Base-by-base conservation (phyloP, 2,797 vertebrate species). In the Balearica regulorum region DNA sequence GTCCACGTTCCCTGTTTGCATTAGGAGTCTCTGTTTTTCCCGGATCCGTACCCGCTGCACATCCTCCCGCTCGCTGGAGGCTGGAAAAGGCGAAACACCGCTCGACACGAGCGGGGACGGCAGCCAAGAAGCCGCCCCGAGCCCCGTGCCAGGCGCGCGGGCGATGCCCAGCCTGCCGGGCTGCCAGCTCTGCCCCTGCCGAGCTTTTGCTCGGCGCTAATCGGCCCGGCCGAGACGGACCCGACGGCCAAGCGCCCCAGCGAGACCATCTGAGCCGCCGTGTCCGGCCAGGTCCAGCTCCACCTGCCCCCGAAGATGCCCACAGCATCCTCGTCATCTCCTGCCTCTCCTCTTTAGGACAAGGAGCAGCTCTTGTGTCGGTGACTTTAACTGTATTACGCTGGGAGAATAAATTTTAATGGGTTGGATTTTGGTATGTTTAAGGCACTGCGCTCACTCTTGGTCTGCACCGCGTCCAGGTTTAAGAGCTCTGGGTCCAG, bases 111-210 rank as follows among this genome's bases (percentile, higher is more conserved):
- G 83, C 4, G 0, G 65, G 72, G 72, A 61, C 33, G 1, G 4
- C 61, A 51, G 95, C 92, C 94, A 95, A 70, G 71, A 13, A 26
- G 14, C 5, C 0, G 25, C 76, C 70, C 55, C 0, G 0, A 77
- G 71, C 71, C 66, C 79, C 0, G 14, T 83, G 96, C 92, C 54
- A 87, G 66, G 11, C 17, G 0, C 1, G 70, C n/a, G 70, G 10
- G 13, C 0, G 1, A 2, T 89, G 89, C 73, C 75, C 87, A 33
- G 28, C 8, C 5, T 69, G 35, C 31, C n/a, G 2, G 0, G 4
- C 87, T 37, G 84, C 78, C 94, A 83, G 93, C 71, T 58, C 82
- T 72, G 90, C 68, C 76, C 93, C 82, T 28, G 71, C 70, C 3
- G 82, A 43, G 68, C 4, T 76, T 57, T 33, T 57, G 58, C 92